Base-by-base conservation (phyloP, 2,888 invertebrate species). In the Athalia rosae region DNA sequence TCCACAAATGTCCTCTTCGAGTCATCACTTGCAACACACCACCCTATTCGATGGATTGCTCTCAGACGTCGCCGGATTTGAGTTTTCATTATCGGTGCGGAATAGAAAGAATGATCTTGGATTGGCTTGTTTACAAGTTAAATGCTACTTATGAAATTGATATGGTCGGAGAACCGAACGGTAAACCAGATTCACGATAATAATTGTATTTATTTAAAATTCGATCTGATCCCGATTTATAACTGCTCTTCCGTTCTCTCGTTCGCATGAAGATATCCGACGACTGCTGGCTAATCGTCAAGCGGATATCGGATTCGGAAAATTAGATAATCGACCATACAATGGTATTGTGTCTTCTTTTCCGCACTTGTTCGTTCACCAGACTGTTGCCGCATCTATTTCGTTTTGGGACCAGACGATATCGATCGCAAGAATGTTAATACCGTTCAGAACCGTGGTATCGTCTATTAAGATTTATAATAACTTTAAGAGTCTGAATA, bases 351-450 rank as follows among this genome's bases (percentile, higher is more conserved):
- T 13, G 43, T 45, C 58, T 58, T 71, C 15, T 3, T 13, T 4
- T 3, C 45, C 71, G 43, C 71, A 71, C 11, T 58, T 71, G 58
- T 58, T 45, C 15, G 45, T 71, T 8, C 43, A 43, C 41, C 45
- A 56, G n/a, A 56, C 71, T 15, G 50, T 71, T 4, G 11, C 58
- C n/a, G 71, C 56, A 58, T n/a, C 71, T 9, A 45, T 58, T 71
- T 56, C 71, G 58, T 45, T 50, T 4, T 71, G 71, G 71, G 11
- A 3, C 13, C n/a, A 28, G 13, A 41, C 58, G 5, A 15, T 4
- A 43, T 56, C 58, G 56, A 4, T 58, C 7, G 43, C 4, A 3
- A 58, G 43, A 2, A 58, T 71, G 8, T 58, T 71, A 7, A 8
- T n/a, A 9, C 71, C 71, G 6, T 45, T 71, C 1, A 15, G 45